Evolutionary conservation across 2,888 invertebrate genomes (phyloP).

Genomic region (Andrena trimmerana): DNA sequence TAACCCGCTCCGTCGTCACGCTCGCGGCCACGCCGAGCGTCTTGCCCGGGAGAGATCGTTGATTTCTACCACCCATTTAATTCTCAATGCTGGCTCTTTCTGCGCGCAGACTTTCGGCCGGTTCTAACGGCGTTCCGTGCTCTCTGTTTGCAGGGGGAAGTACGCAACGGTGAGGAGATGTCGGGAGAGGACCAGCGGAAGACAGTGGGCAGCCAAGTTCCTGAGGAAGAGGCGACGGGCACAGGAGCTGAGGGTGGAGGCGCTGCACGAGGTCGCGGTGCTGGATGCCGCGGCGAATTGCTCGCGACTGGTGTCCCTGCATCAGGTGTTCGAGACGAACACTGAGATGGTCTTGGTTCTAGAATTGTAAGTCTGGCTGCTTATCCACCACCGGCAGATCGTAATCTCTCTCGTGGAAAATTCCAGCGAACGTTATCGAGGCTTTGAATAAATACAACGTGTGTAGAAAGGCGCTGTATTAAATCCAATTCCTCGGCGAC

Average conservation of each 20-base stretch:
- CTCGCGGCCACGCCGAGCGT: constrained; percentile 12
- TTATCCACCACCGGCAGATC: not conserved
- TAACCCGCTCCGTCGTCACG: constrained; percentile 27
- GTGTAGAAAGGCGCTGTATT: not conserved
- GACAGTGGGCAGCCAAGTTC: constrained; percentile 98
- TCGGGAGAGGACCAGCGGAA: constrained; percentile 93
- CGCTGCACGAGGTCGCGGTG: constrained; percentile 86
- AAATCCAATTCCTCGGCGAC: too few relatives aligned
- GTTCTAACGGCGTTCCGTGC: not conserved
- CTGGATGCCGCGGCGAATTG: constrained; percentile 86
- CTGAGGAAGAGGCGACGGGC: constrained; percentile 96
- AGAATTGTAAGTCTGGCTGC: constrained; percentile 86
- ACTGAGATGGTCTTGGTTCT: constrained; percentile 87
- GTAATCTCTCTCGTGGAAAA: not conserved
- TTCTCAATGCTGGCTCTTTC: not conserved
- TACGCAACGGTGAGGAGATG: constrained; percentile 98
- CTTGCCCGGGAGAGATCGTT: not conserved
- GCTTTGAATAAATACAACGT: not conserved
- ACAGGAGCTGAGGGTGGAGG: constrained; percentile 87
- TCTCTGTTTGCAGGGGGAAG: constrained; percentile 92
- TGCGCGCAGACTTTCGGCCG: not conserved
- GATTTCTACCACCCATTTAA: not conserved
- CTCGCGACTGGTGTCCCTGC: constrained; percentile 87
- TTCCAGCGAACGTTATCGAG: not conserved
- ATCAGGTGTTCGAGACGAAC: constrained; percentile 87